Base-by-base conservation (phyloP, 1,140 invertebrate species). In the Drosophila santomea region DNA sequence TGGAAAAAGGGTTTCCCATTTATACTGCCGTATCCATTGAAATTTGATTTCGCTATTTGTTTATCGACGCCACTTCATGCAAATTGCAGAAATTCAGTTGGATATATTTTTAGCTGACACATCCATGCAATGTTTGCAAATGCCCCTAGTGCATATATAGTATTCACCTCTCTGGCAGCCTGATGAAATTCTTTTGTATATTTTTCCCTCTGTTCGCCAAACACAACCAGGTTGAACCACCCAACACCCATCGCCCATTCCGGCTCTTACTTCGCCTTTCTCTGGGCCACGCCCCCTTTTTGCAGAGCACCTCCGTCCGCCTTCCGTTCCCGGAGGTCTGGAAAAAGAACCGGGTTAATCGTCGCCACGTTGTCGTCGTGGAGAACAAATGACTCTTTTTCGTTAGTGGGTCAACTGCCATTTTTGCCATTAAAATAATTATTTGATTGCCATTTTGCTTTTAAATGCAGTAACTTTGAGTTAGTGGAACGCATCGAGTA, bases 401-500 rank as follows among this genome's bases (percentile, higher is more conserved):
- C 45, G 51, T 63, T 78, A 50, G 58, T 50, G 47, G 41, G 71
- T 61, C 71, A 78, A 78, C 60, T 79, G 71, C 80, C 79, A 84
- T 84, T 83, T 75, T 11, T 75, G 44, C 52, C 51, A 75, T 79
- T 79, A 83, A 79, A 66, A 54, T 79, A 82, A 82, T 84, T 66
- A 79, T 62, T 84, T 64, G 41, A 75, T 68, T 74, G 68, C 45
- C 28, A 38, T 78, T 51, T 39, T 44, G 55, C 41, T 59, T 55
- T 56, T 54, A 47, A 67, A 69, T 67, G 38, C 39, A 23, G 44
- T 39, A 15, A 39, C 32, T 3, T 11, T 12, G 4, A 43, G 35
- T 3, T 14, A 23, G 35, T 4, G 6, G 4, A 28, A 56, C 25
- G 58, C 15, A 17, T 17, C 36, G 3, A 23, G 11, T 17, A 23